Base-by-base conservation (phyloP, 37 sponge, comb jelly and placozoan genomes). In the Tethya wilhelma region DNA sequence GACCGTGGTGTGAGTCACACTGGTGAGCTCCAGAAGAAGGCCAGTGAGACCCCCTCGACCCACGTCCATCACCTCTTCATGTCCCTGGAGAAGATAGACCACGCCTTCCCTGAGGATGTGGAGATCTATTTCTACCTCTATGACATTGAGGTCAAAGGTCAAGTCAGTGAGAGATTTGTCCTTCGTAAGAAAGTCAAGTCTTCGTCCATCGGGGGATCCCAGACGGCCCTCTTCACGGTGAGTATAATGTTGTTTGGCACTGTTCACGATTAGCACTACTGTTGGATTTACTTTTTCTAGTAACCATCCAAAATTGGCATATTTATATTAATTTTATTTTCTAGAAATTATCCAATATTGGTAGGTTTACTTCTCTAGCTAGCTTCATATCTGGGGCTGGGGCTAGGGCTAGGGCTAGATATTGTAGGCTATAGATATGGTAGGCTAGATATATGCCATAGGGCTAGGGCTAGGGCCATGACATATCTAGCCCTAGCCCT, bases 71-170 rank as follows among this genome's bases (percentile, higher is more conserved):
- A 86, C 44, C 77, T 91, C 41, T 83, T 70, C 69, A 55, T 83
- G 67, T 42, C 60, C 1, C 38, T 83, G 33, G 73, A 72, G 49
- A 32, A 38, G 20, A 37, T 53, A 69, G 77, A 91, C 46, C 91
- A 91, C 40, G 30, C 46, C 29, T 86, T 86, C 45, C 82, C 91
- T 11, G 90, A 90, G 44, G 77, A 84, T 44, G 70, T 71, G 60
- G 90, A 90, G 68, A 22, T 90, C 38, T 67, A 34, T 56, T 55
- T 44, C 79, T 67, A 36, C 33, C 79, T 78, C 20, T 78, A 44
- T 41, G 74, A 66, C 41, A 8, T n/a, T 38, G 78, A 44, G 36
- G 25, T 49, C 22, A 68, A 55, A 30, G 32, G 19, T 20, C 66
- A 77, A 14, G 34, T 77, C 60, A 85, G 86, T 23, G 78, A 73